Evolutionary conservation across 2,797 vertebrate species (phyloP).

Genomic region (Microctenopoma stevenorrisi): DNA sequence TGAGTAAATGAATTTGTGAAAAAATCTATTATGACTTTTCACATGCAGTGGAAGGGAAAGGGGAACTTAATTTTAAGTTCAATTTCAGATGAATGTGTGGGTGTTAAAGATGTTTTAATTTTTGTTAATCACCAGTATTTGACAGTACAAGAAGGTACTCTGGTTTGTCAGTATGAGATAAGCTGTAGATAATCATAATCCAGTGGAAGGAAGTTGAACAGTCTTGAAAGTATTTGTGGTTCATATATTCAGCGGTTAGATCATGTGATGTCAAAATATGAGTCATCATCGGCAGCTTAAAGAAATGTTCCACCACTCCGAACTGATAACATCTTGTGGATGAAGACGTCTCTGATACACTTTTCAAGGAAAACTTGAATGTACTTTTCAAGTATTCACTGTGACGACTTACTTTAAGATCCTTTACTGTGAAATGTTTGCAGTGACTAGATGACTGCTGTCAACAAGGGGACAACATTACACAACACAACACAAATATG

Average conservation of each 20-base stretch:
- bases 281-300: background rate
- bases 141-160: background rate
- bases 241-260: background rate
- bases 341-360: background rate
- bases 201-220: background rate
- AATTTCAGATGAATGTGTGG: constrained; percentile 1
- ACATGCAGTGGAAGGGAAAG: background rate
- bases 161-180: background rate
- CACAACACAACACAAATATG: too few species aligned
- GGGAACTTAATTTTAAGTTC: background rate
- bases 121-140: background rate
- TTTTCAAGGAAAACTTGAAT: background rate
- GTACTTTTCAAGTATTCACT: too few species aligned
- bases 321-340: background rate
- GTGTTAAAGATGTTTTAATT: background rate
- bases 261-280: background rate
- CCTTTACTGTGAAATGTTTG: background rate
- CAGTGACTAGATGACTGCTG: background rate
- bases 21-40: background rate
- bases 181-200: background rate
- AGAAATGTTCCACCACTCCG: constrained; percentile 9
- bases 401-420: background rate
- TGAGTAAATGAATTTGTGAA: background rate
- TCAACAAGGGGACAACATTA: background rate
- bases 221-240: background rate